A percentile compares a stretch with the other conserved stretches of the same genome.
These are phyloP conservation scores for Entomobrya multifasciata DNA, from an alignment of 2,888 invertebrate genomes.

Conservation along the genomic window DNA sequence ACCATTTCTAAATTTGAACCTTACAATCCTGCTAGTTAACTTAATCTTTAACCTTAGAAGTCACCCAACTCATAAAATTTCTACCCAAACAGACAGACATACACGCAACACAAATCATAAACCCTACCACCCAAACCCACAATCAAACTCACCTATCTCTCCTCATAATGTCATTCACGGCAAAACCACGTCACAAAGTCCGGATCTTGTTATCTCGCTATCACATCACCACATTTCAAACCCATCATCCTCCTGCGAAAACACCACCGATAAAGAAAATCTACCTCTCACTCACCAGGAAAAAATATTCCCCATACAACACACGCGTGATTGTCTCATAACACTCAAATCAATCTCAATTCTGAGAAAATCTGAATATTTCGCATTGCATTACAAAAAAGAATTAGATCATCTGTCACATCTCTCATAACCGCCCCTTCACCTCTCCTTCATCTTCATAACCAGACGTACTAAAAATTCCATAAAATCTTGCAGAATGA, in stretches of 20 bases:
- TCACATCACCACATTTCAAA: background rate
- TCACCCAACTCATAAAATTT: background rate
- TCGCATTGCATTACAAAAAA: too few species aligned
- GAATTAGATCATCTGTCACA: too few species aligned
- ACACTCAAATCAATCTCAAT: background rate
- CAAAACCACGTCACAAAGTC: background rate
- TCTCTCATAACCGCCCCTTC: background rate
- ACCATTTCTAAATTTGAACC: too few species aligned
- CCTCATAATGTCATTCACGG: background rate
- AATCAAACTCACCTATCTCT: conserved; percentile 9
- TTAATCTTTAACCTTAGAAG: too few species aligned
- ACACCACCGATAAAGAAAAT: background rate
- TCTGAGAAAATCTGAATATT: too few species aligned
- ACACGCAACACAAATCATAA: too few species aligned
- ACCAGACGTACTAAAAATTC: background rate
- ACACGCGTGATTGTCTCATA: background rate
- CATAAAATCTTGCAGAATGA: too few species aligned
- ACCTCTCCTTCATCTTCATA: too few species aligned
- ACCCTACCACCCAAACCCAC: too few species aligned
- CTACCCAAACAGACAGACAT: too few species aligned
- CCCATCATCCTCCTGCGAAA: background rate
- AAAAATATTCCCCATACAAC: background rate
- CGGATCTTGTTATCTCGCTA: conserved; percentile 2
- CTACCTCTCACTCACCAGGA: too few species aligned
- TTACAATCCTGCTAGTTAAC: too few species aligned